A percentile compares a stretch with the other conserved stretches of the same genome.
Conservation (phyloP, 2,797 vertebrate species). For the Thunnus albacares region DNA sequence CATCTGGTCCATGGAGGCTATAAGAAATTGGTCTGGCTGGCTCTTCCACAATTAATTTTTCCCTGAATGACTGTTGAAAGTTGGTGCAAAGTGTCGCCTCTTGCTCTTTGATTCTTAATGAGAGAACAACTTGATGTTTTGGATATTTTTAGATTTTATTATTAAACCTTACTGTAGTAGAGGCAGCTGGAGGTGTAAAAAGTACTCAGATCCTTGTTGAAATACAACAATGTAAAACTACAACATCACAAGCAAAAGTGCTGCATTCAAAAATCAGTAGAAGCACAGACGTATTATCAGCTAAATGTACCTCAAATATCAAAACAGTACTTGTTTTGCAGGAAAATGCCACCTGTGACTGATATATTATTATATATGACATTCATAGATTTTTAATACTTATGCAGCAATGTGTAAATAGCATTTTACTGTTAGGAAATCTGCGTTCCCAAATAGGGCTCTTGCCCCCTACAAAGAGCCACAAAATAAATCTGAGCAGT, state of each 20-base stretch:
- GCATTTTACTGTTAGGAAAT: too few relatives aligned
- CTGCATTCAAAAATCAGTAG: too few relatives aligned
- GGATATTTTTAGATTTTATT: not conserved
- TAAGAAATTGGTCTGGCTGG: not conserved
- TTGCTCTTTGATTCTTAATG: not conserved
- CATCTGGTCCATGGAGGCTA: constrained; percentile 11
- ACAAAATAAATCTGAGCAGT: too few relatives aligned
- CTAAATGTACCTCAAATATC: not conserved
- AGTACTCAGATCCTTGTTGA: not conserved
- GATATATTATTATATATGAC: not conserved
- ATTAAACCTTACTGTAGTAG: not conserved
- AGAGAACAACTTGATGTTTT: not conserved
- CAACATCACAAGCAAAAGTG: too few relatives aligned
- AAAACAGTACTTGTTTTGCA: not conserved
- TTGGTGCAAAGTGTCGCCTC: constrained; percentile 4
- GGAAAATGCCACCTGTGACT: not conserved
- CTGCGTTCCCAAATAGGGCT: too few relatives aligned
- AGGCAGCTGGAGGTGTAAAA: not conserved
- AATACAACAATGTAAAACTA: not conserved
- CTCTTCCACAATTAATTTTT: not conserved
- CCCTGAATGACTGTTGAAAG: not conserved
- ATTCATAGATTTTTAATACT: constrained; percentile 2
- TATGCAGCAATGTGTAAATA: not conserved
- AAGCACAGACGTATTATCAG: not conserved
- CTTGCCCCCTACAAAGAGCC: too few relatives aligned